Evolutionary conservation across 2,113 vertebrate genomes (phyloP).

Genomic region (Piprites chloris): DNA sequence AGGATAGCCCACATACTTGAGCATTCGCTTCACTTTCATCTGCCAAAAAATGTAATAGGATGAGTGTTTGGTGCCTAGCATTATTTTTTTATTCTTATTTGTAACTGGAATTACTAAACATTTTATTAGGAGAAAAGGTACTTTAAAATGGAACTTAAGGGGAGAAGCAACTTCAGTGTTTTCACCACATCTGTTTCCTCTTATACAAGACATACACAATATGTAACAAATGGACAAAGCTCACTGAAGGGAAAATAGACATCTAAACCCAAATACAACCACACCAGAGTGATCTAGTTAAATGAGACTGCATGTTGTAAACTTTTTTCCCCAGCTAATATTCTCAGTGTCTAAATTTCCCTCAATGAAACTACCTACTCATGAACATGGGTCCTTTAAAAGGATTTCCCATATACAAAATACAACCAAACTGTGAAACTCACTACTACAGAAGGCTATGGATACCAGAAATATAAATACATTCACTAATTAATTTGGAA

Average conservation of each 20-base stretch:
- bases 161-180: neutral
- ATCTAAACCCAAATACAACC: neutral
- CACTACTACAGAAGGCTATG: neutral
- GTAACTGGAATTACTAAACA: neutral
- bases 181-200: neutral
- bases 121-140: neutral
- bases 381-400: neutral
- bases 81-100: neutral
- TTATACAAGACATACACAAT: neutral
- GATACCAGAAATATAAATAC: neutral
- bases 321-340: neutral
- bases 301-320: neutral
- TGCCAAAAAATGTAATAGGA: neutral
- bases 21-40: neutral
- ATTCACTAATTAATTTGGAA: neutral
- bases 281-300: neutral
- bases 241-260: neutral
- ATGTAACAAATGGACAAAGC: neutral
- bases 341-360: neutral
- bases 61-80: neutral
- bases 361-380: neutral
- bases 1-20: conserved; percentile 18
- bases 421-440: neutral
- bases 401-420: neutral
- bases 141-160: neutral